Evolutionary conservation across 1,140 invertebrate species (phyloP).

Genomic region (Heliconius congener): DNA sequence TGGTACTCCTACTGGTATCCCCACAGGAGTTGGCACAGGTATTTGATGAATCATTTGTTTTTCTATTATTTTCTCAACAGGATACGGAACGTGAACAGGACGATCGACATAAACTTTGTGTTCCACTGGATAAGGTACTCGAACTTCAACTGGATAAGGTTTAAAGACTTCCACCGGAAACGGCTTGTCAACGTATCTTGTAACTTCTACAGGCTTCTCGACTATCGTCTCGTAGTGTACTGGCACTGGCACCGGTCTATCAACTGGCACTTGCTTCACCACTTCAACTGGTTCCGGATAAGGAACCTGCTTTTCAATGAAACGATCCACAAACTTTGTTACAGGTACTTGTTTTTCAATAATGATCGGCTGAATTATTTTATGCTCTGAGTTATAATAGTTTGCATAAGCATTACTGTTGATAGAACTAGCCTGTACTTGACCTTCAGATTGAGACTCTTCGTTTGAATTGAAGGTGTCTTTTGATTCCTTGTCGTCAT

Average conservation of each 20-base stretch:
- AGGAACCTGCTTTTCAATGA: conserved; percentile 80
- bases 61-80: conserved; percentile 81
- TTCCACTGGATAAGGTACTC: conserved; percentile 81
- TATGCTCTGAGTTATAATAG: conserved; percentile 45
- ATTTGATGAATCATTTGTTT: conserved; percentile 69
- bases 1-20: conserved; percentile 60
- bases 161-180: conserved; percentile 75
- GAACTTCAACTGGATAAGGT: conserved; percentile 78
- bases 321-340: conserved; percentile 80
- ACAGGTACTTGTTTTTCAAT: conserved; percentile 82
- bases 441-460: conserved; percentile 55
- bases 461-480: conserved; percentile 60
- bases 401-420: conserved; percentile 51
- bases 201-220: conserved; percentile 79
- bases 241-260: conserved; percentile 78
- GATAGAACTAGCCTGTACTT: conserved; percentile 47
- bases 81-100: conserved; percentile 82
- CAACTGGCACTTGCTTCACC: conserved; percentile 71
- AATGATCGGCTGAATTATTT: conserved; percentile 72
- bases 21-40: conserved; percentile 67
- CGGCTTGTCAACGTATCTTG: conserved; percentile 76
- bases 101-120: conserved; percentile 79
- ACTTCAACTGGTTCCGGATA: conserved; percentile 81
- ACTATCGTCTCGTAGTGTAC: conserved; percentile 79
- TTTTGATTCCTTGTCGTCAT: conserved; percentile 47